Conservation (phyloP, 2,888 invertebrate genomes). For the Epinotia nisella region DNA sequence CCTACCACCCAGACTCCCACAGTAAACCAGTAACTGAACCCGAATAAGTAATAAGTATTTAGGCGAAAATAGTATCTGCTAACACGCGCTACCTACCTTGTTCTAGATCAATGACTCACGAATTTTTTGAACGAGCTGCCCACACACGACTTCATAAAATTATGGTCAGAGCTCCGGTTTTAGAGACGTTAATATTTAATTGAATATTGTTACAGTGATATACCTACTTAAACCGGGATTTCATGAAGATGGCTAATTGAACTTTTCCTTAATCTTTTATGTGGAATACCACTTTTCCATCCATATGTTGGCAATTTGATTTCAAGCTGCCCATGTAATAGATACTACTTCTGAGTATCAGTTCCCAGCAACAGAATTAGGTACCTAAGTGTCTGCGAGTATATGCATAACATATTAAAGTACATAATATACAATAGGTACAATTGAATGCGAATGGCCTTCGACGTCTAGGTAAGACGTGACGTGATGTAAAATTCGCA, state of each 20-base stretch:
- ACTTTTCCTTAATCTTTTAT: neutral
- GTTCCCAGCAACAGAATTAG: neutral
- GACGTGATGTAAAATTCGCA: conserved; percentile 55
- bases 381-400: neutral
- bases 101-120: conserved; percentile 27
- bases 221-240: neutral
- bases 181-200: neutral
- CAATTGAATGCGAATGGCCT: conserved; percentile 51
- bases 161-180: conserved; percentile 24
- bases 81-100: conserved; percentile 3
- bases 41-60: too few species aligned
- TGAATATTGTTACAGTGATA: neutral
- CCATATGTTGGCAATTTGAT: conserved; percentile 7
- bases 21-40: neutral
- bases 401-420: conserved; percentile 14
- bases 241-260: neutral
- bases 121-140: conserved; percentile 30
- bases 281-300: neutral
- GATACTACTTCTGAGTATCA: neutral
- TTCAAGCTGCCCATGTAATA: neutral
- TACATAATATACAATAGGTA: conserved; percentile 16
- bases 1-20: neutral
- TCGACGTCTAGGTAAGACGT: conserved; percentile 55
- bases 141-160: conserved; percentile 35
- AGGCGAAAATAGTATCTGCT: neutral